These are phyloP conservation scores for Orthosia incerta DNA, from an alignment of 2,888 invertebrate genomes.

Conservation along the genomic window DNA sequence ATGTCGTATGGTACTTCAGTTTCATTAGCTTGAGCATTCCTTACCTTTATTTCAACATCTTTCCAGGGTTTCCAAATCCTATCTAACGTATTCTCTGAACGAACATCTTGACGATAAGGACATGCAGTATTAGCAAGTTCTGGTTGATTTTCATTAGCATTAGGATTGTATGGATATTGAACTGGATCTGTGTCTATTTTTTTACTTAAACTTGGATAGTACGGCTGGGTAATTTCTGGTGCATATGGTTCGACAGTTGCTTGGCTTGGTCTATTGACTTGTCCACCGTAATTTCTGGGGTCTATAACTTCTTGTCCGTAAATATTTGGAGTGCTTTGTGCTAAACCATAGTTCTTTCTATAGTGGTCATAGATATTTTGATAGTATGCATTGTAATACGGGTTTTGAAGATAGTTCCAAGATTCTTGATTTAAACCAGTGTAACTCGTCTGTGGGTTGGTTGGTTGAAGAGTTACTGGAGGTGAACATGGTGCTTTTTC, in stretches of 20 bases:
- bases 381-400: conserved; percentile 16
- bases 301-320: background rate
- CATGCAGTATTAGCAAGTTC: background rate
- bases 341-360: conserved; percentile 6
- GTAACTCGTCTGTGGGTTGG: background rate
- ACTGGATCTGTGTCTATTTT: background rate
- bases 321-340: conserved; percentile 9
- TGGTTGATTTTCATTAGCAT: conserved; percentile 1
- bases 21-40: background rate
- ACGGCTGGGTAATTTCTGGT: conserved; percentile 4
- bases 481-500: conserved; percentile 15
- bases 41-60: conserved; percentile 37
- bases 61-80: conserved; percentile 47
- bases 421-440: conserved; percentile 5
- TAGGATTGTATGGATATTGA: background rate
- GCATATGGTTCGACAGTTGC: background rate
- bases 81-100: conserved; percentile 30
- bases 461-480: background rate
- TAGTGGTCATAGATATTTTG: conserved; percentile 34
- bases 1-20: conserved; percentile 1
- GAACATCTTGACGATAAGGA: background rate
- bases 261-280: conserved; percentile 8
- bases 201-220: conserved; percentile 24
- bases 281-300: background rate
- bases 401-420: conserved; percentile 44